Base-by-base conservation (phyloP, 2,888 invertebrate genomes). In the Plebejus anna region DNA sequence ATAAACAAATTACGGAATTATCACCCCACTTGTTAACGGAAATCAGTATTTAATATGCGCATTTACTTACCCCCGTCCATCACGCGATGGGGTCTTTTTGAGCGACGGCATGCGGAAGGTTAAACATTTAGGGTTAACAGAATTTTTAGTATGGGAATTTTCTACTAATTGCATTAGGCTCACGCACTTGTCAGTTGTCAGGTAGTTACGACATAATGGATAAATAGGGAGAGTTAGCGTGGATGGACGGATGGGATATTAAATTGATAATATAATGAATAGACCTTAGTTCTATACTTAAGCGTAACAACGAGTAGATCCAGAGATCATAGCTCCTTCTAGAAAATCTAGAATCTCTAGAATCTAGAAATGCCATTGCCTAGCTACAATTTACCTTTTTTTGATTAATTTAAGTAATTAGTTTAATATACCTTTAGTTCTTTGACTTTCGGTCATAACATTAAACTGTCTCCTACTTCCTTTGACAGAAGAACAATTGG, bases 51-150 rank as follows among this genome's bases (percentile, higher is more conserved):
- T 77, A 81, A 76, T 80, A 80, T 80, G 80, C 79, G 79, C 80
- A 80, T 80, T 81, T 77, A 76, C 78, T 78, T 76, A 71, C 38
- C 55, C 36, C 28, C 76, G 75, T 66, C 38, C 76, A 83, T 85
- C 87, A 87, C 87, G 87, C 87, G 77, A 84, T 81, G 76, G 79
- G 82, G 82, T 80, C 79, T 72, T 78, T 79, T 78, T 82, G 83
- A 83, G 84, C 82, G 86, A 84, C 79, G 89, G 89, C 81, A 89
- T 88, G 82, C 79, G 79, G 77, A 82, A 84, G 85, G 82, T 81
- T 81, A 79, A 80, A 80, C 81, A 80, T 79, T 76, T 76, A 76
- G 71, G 72, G 47, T 42, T 73, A 73, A 73, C 73, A 61, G 59
- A 61, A 59, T 71, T 76, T 76, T 70, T 70, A 28, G 38, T 32